Evolutionary conservation across 2,113 vertebrate species (phyloP).

Genomic region (Leptocoma aspasia): DNA sequence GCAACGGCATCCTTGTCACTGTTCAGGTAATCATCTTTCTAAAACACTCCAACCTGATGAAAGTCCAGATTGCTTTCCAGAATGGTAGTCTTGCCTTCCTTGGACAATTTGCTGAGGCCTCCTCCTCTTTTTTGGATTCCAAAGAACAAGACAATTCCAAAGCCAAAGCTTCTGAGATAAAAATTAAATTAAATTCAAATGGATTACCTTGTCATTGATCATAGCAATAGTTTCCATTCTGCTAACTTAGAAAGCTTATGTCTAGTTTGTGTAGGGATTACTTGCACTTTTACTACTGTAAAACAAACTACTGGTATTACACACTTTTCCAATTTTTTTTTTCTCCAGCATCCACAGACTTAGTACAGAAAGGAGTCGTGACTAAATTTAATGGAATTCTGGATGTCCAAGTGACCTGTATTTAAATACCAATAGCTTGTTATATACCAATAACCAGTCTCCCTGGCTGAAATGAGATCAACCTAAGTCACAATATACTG

Average conservation of each 20-base stretch:
- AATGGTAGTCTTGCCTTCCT: background rate
- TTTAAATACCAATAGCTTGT: background rate
- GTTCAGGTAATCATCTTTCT: background rate
- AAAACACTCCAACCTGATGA: background rate
- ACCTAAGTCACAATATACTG: background rate
- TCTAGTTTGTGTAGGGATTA: background rate
- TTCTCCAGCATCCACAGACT: background rate
- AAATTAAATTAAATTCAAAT: background rate
- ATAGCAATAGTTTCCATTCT: background rate
- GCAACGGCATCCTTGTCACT: background rate
- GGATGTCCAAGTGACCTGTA: background rate
- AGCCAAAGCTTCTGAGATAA: background rate
- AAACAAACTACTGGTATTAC: background rate
- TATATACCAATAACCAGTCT: background rate
- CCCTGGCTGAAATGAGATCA: background rate
- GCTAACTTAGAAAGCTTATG: background rate
- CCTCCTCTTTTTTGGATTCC: background rate
- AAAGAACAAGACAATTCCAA: background rate
- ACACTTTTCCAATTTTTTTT: background rate
- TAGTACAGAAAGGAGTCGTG: background rate
- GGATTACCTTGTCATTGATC: background rate
- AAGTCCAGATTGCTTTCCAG: background rate
- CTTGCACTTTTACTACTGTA: background rate
- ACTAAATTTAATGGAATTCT: background rate
- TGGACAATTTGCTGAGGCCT: background rate